These are phyloP conservation scores for Diachasma alloeum DNA, from an alignment of 1,140 invertebrate genomes.

Conservation along the genomic window DNA sequence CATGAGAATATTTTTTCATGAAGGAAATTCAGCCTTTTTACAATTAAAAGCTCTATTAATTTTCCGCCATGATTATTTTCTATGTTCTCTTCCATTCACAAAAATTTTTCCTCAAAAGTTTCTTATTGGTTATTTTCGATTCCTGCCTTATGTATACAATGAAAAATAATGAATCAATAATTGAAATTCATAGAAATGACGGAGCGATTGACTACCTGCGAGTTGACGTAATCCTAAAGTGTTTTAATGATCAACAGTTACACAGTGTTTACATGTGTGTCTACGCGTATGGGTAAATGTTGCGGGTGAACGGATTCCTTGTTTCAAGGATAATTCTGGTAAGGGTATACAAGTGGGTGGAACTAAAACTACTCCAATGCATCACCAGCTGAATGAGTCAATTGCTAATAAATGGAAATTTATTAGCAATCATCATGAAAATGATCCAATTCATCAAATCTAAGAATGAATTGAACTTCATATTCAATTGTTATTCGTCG, in stretches of 20 bases:
- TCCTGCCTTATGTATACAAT: neutral
- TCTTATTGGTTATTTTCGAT: neutral
- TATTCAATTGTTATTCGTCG: no score
- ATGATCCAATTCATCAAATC: neutral
- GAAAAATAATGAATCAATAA: neutral
- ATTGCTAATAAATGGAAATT: neutral
- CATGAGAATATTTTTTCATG: no score
- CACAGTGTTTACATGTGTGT: neutral
- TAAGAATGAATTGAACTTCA: no score
- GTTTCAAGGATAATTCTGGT: slow-evolving; percentile 44
- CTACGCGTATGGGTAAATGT: neutral
- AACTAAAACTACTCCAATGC: neutral
- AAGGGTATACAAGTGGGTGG: slow-evolving; percentile 13
- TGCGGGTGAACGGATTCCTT: slow-evolving; percentile 43
- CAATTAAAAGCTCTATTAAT: no score
- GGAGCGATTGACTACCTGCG: neutral
- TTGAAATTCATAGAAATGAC: neutral
- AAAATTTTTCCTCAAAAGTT: neutral
- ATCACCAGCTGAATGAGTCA: neutral
- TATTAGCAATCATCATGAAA: neutral
- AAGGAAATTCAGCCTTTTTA: no score
- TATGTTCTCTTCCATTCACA: no score
- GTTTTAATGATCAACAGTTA: neutral
- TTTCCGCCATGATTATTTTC: no score
- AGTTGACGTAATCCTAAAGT: neutral